phyloP scores from a whole-genome alignment of 2,797 vertebrate species.

The Cyprinella venusta region DNA sequence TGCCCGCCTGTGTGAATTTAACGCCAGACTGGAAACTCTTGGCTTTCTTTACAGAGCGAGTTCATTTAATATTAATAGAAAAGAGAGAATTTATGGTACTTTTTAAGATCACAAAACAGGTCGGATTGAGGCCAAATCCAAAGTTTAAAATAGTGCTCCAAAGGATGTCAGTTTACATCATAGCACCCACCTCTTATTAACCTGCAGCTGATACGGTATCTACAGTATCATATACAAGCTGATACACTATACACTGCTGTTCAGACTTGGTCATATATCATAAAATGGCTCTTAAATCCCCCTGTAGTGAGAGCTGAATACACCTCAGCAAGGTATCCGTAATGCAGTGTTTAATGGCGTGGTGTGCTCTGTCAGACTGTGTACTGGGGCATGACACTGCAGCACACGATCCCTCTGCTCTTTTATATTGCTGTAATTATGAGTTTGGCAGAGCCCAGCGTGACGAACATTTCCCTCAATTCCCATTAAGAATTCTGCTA shows the following conservation, averaged over 20 bases:
- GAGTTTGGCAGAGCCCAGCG: slow-evolving; percentile 54
- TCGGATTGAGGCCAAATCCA: slow-evolving; percentile 8
- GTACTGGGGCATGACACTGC: slow-evolving; percentile 38
- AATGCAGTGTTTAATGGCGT: slow-evolving; percentile 53
- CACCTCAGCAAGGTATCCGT: slow-evolving; percentile 27
- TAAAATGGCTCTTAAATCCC: slow-evolving; percentile 36
- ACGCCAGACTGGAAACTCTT: slow-evolving; percentile 25
- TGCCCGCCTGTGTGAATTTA: slow-evolving; percentile 33
- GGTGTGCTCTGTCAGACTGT: slow-evolving; percentile 37
- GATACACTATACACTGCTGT: slow-evolving; percentile 1
- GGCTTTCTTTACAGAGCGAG: slow-evolving; percentile 30
- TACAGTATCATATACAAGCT: slow-evolving; percentile 25
- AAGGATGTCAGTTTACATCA: slow-evolving; percentile 30
- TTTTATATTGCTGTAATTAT: slow-evolving; percentile 56
- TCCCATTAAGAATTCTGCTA: slow-evolving; percentile 52
- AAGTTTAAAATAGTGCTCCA: slow-evolving; percentile 46
- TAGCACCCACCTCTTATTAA: slow-evolving; percentile 30
- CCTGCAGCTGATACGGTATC: slow-evolving; percentile 26
- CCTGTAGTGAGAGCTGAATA: slow-evolving; percentile 24
- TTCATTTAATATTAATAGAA: slow-evolving; percentile 62
- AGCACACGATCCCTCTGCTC: slow-evolving; percentile 48
- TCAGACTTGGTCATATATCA: slow-evolving; percentile 37
- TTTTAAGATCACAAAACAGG: slow-evolving; percentile 63
- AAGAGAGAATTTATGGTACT: slow-evolving; percentile 67
- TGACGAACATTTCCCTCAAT: slow-evolving; percentile 52